Evolutionary conservation across 2,888 invertebrate genomes (phyloP).

Genomic region (Tanypteryx hageni): DNA sequence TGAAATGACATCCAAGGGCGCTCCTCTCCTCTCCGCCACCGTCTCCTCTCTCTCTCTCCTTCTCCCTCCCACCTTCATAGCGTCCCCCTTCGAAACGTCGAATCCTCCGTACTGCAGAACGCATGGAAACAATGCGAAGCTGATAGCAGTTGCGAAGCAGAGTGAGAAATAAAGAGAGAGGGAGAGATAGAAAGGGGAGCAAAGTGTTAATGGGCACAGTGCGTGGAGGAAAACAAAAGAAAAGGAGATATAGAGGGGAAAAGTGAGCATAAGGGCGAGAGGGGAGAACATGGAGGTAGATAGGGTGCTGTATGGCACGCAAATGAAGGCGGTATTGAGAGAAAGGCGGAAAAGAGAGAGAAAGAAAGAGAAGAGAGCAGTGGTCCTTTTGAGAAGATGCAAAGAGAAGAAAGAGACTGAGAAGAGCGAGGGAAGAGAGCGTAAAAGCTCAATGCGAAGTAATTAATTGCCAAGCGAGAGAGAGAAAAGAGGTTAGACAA

Average conservation of each 20-base stretch:
- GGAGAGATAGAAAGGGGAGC: neutral
- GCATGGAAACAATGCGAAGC: conserved; percentile 32
- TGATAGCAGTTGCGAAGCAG: neutral
- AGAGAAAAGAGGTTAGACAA: too few relatives aligned
- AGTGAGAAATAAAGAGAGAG: neutral
- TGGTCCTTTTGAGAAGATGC: neutral
- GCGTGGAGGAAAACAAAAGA: conserved; percentile 6
- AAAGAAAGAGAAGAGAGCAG: neutral
- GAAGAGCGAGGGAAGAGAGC: neutral
- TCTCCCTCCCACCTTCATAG: too few relatives aligned
- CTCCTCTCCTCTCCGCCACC: neutral
- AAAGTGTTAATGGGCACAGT: conserved; percentile 27
- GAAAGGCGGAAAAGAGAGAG: neutral
- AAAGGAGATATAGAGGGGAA: neutral
- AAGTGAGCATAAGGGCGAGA: neutral
- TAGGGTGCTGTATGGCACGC: neutral
- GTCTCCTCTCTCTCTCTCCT: neutral
- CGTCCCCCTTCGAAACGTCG: too few relatives aligned
- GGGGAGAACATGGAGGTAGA: neutral
- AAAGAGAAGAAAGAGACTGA: neutral
- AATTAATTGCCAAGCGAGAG: too few relatives aligned
- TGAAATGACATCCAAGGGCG: neutral
- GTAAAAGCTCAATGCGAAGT: neutral
- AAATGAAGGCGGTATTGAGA: neutral
- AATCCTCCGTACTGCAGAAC: neutral